Percentiles rank a stretch among this genome's conserved stretches.
phyloP scores from a whole-genome alignment of 2,797 vertebrate species.

The Phrynocephalus guinanensis region DNA sequence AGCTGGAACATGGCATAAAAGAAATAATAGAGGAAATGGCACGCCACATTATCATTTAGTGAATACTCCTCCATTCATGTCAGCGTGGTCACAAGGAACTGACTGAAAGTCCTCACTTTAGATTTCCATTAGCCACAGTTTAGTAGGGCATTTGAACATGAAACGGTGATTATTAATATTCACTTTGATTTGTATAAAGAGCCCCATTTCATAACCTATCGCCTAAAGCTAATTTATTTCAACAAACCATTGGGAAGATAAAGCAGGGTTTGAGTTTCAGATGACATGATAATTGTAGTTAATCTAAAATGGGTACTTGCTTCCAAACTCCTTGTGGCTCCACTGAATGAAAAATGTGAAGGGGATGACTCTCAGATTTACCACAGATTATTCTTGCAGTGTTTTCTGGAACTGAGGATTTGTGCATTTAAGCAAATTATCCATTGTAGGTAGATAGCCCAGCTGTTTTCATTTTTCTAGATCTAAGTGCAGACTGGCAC shows the following conservation, averaged over 20 bases:
- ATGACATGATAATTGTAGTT: not conserved
- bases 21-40: not conserved
- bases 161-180: not conserved
- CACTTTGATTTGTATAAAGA: not conserved
- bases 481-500: too few species aligned
- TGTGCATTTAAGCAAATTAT: too few species aligned
- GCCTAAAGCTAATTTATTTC: not conserved
- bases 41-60: too few species aligned
- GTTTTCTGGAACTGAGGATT: too few species aligned
- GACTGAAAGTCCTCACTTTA: not conserved
- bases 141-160: not conserved
- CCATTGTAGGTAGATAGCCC: too few species aligned
- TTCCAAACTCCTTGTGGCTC: not conserved
- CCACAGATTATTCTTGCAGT: not conserved
- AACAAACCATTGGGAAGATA: not conserved
- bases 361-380: not conserved
- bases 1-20: not conserved
- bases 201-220: not conserved
- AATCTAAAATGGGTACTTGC: constrained; percentile 3
- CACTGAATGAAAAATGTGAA: not conserved
- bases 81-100: not conserved
- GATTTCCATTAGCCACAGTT: not conserved
- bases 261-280: not conserved
- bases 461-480: too few species aligned
- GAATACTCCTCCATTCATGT: not conserved